Percentiles rank a stretch among this genome's conserved stretches.
phyloP scores from a whole-genome alignment of 2,797 vertebrate genomes.

The Myripristis murdjan region DNA sequence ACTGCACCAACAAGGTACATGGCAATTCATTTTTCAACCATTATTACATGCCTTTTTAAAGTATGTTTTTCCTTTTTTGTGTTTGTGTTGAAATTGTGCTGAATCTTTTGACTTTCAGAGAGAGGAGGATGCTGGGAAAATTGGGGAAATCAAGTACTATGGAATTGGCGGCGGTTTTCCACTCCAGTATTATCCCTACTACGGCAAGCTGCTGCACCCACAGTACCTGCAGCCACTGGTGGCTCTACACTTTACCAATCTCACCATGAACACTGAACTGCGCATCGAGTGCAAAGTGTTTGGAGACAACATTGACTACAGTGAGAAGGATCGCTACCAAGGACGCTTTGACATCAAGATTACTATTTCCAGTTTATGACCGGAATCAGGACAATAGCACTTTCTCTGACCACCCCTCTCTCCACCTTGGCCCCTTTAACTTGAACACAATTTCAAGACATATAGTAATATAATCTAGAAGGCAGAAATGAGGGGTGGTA shows the following conservation, averaged over 20 bases:
- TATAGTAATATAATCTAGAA: constrained; percentile 66
- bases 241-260: constrained; percentile 94
- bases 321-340: constrained; percentile 97
- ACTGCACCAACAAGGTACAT: constrained; percentile 91
- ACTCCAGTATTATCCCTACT: constrained; percentile 97
- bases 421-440: not conserved
- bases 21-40: not conserved
- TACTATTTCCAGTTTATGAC: constrained; percentile 91
- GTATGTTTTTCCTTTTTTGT: not conserved
- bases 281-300: constrained; percentile 95
- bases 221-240: constrained; percentile 95
- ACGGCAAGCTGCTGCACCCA: constrained; percentile 92
- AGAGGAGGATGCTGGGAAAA: constrained; percentile 89
- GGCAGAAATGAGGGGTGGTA: constrained; percentile 33
- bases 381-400: constrained; percentile 78
- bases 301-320: constrained; percentile 94
- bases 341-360: constrained; percentile 98
- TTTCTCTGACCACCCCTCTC: constrained; percentile 39
- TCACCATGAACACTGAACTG: constrained; percentile 89
- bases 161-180: constrained; percentile 92
- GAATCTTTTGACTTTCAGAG: constrained; percentile 74
- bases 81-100: not conserved
- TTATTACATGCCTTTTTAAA: not conserved
- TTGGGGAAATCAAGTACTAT: constrained; percentile 89
- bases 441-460: constrained; percentile 79